Conservation (phyloP, 2,797 vertebrate species). For the Molossus alvarezi region DNA sequence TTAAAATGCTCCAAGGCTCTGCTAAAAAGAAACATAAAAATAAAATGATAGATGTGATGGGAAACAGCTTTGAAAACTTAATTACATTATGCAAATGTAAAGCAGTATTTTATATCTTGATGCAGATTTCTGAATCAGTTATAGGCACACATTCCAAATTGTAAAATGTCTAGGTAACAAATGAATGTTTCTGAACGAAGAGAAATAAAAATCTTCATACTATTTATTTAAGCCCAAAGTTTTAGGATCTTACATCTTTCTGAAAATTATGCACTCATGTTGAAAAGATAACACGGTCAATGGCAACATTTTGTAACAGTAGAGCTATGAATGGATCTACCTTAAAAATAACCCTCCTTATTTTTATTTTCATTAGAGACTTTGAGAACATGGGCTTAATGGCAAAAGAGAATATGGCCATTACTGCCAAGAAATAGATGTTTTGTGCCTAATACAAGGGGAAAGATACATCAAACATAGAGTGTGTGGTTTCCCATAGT, state of each 20-base stretch:
- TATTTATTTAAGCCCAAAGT: slow-evolving; percentile 53
- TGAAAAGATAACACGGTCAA: slow-evolving; percentile 28
- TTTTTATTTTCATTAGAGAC: slow-evolving; percentile 30
- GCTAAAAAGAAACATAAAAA: slow-evolving; percentile 71
- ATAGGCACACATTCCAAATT: slow-evolving; percentile 34
- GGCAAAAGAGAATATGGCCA: background rate
- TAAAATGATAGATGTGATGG: slow-evolving; percentile 72
- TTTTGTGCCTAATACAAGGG: background rate
- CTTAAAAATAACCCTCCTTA: background rate
- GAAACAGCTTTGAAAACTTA: slow-evolving; percentile 76
- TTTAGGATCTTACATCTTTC: slow-evolving; percentile 24
- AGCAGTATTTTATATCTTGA: slow-evolving; percentile 70
- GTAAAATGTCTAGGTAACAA: slow-evolving; percentile 48
- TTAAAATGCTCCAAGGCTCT: slow-evolving; percentile 68
- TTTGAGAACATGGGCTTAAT: background rate
- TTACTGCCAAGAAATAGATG: background rate
- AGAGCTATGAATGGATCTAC: background rate
- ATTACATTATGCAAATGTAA: slow-evolving; percentile 82
- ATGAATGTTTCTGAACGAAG: slow-evolving; percentile 1
- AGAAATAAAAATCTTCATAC: slow-evolving; percentile 4
- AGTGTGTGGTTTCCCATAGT: background rate
- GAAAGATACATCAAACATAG: background rate
- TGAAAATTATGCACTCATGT: slow-evolving; percentile 11
- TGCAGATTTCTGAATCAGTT: slow-evolving; percentile 66
- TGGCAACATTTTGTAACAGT: background rate